Conservation (phyloP, 1,140 invertebrate genomes). For the Drosophila tristis region DNA sequence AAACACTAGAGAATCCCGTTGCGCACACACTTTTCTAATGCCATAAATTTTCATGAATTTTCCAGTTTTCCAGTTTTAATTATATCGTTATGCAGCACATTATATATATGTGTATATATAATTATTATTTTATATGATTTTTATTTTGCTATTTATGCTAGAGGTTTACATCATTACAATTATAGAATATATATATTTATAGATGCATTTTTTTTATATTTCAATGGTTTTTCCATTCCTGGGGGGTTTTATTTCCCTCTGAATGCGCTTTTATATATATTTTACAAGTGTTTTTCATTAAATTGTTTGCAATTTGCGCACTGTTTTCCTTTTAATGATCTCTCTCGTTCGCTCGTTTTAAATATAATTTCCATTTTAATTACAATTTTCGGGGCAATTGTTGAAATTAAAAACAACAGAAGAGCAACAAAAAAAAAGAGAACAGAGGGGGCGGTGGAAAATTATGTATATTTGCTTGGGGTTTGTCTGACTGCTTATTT, state of each 20-base stretch:
- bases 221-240: slow-evolving; percentile 5
- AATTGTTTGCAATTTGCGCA: slow-evolving; percentile 67
- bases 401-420: slow-evolving; percentile 50
- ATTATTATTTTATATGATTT: slow-evolving; percentile 36
- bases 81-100: slow-evolving; percentile 62
- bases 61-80: slow-evolving; percentile 52
- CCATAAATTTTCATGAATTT: slow-evolving; percentile 60
- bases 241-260: slow-evolving; percentile 1
- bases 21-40: slow-evolving; percentile 59
- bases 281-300: slow-evolving; percentile 68
- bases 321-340: slow-evolving; percentile 69
- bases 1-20: slow-evolving; percentile 19
- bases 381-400: slow-evolving; percentile 68
- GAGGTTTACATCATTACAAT: slow-evolving; percentile 68
- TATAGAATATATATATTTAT: slow-evolving; percentile 46
- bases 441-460: not conserved
- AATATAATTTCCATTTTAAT: slow-evolving; percentile 70
- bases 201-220: slow-evolving; percentile 28
- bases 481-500: slow-evolving; percentile 18
- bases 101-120: slow-evolving; percentile 51
- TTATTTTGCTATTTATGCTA: slow-evolving; percentile 63
- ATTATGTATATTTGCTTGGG: slow-evolving; percentile 17
- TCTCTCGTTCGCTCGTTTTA: slow-evolving; percentile 39
- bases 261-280: slow-evolving; percentile 56
- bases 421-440: slow-evolving; percentile 14